Base-by-base conservation (phyloP, 2,113 vertebrate species). In the Cephalopholis sonnerati region DNA sequence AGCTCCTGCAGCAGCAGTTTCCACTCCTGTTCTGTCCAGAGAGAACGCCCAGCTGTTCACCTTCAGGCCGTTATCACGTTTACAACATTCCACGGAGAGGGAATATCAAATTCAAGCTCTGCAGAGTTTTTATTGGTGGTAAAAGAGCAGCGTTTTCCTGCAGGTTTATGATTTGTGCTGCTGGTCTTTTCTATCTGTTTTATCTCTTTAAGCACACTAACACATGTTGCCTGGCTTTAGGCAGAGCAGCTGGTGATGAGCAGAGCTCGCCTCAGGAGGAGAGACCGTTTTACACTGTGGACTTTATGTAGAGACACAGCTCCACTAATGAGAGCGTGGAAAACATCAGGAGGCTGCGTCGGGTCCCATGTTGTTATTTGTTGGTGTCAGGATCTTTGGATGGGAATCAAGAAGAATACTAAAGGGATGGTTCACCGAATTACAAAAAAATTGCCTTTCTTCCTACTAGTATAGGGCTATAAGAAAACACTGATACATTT, bases 191-290 rank as follows among this genome's bases (percentile, higher is more conserved):
- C 59, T 46, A 3, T 41, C 51, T 12, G 39, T 80, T 73, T 62
- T 32, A 36, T 50, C 29, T 55, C 18, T 74, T 29, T 54, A 39
- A 63, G 7, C 53, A 5, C 53, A 36, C 32, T 36, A 63, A 83
- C 74, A 71, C 78, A 53, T 27, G 75, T 65, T 58, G 67, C 58
- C 39, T 62, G 24, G 85, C 87, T 77, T 29, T 2, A 22, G 62
- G 90, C 81, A 0, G 63, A 61, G 16, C 83, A 82, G 88, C 85
- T 88, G 90, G n/a, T 16, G 67, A 81, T 1, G 54, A 78, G 74
- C 57, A n/a, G n/a, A 36, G 16, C 20, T 12, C 0, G 74, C 76
- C 80, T 64, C 55, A 0, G 82, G 84, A 65, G 24, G 22, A 4
- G 29, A 54, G 54, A 74, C 46, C 59, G 2, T 66, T 85, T 74